Conservation (phyloP, 2,797 vertebrate species). For the Smutsia gigantea region DNA sequence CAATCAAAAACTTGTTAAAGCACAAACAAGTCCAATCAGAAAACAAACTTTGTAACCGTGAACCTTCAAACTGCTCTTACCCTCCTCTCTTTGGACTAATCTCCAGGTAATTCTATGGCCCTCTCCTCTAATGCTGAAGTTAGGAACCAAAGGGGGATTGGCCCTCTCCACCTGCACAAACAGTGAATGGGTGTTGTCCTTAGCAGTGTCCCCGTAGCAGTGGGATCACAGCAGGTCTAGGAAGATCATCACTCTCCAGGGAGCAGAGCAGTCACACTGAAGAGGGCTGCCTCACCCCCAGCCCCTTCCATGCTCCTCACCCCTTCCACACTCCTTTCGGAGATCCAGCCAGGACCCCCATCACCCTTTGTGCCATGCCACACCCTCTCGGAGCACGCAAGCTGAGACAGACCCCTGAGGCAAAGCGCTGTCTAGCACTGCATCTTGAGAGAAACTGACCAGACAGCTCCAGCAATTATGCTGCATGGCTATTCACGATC, state of each 20-base stretch:
- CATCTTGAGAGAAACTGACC: not conserved
- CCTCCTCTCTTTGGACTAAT: not conserved
- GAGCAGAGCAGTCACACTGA: not conserved
- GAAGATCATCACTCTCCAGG: not conserved
- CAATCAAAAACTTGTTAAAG: constrained; percentile 37
- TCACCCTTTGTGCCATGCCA: not conserved
- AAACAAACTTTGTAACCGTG: constrained; percentile 39
- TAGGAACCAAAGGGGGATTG: not conserved
- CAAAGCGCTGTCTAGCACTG: not conserved
- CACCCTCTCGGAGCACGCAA: not conserved
- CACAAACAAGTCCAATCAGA: constrained; percentile 39
- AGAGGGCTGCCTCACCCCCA: not conserved
- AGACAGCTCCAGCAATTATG: constrained; percentile 9
- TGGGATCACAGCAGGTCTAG: constrained; percentile 46
- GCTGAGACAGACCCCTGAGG: not conserved
- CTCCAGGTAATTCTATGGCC: not conserved
- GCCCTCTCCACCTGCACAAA: not conserved
- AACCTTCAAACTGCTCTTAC: not conserved
- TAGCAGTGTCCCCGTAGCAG: not conserved
- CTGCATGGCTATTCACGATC: constrained; percentile 29
- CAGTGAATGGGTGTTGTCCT: not conserved
- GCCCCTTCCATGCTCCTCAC: not conserved
- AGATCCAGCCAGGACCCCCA: not conserved
- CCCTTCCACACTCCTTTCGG: not conserved
- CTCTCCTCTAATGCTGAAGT: constrained; percentile 13